Conservation (phyloP, 2,797 vertebrate species). For the Myotis findleyi region DNA sequence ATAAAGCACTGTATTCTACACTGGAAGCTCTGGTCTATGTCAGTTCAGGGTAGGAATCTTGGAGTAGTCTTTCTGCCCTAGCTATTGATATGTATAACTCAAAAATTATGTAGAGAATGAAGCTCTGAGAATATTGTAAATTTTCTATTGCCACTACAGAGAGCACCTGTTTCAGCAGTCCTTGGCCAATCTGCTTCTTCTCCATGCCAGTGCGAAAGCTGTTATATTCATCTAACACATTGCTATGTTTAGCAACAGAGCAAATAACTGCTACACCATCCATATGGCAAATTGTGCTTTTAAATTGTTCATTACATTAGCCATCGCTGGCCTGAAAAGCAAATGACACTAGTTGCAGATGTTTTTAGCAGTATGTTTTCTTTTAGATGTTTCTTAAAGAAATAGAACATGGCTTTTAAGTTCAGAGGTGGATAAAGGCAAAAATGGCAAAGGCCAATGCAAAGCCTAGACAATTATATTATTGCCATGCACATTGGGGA, state of each 20-base stretch:
- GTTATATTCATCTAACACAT: slow-evolving; percentile 31
- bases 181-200: slow-evolving; percentile 49
- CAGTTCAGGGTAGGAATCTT: background rate
- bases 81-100: background rate
- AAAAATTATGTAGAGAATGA: slow-evolving; percentile 6
- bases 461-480: background rate
- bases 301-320: slow-evolving; percentile 66
- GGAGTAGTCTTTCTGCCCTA: background rate
- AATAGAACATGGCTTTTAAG: slow-evolving; percentile 38
- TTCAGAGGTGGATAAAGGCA: slow-evolving; percentile 33
- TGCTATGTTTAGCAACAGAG: slow-evolving; percentile 73
- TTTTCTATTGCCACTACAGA: slow-evolving; percentile 42
- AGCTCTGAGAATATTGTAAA: slow-evolving; percentile 50
- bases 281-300: slow-evolving; percentile 73
- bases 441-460: background rate
- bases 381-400: slow-evolving; percentile 60
- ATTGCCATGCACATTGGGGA: background rate
- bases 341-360: slow-evolving; percentile 65
- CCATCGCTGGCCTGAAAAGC: slow-evolving; percentile 46
- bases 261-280: slow-evolving; percentile 55
- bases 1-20: background rate
- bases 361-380: slow-evolving; percentile 51
- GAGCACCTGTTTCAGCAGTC: slow-evolving; percentile 47
- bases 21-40: background rate
- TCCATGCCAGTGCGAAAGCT: slow-evolving; percentile 66